Base-by-base conservation (phyloP, 2,888 invertebrate genomes). In the Dryobota labecula region DNA sequence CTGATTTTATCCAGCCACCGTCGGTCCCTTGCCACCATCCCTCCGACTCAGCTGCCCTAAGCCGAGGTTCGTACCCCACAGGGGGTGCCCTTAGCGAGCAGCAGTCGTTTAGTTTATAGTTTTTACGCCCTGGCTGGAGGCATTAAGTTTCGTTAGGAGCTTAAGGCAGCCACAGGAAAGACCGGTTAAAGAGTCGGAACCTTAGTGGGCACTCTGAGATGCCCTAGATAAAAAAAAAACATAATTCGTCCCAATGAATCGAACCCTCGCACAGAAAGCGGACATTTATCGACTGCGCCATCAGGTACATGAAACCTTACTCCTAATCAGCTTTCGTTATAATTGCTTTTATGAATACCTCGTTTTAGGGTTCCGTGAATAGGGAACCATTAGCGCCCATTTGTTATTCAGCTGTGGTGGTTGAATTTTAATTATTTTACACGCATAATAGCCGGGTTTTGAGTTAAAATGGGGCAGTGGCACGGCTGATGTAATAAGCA, bases 321-420 rank as follows among this genome's bases (percentile, higher is more conserved):
- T 62, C 41, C 38, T 66, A 82, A 82, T 80, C 71, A 77, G 73
- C 60, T 63, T 72, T 78, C 30, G 62, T 75, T 63, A n/a, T 84
- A 84, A 80, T 78, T 77, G 69, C 71, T 84, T 73, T 77, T 77
- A 82, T 80, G 80, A 82, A 84, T 84, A 66, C 74, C 78, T 68
- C 70, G 73, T 70, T 83, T 78, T 70, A 75, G 67, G 66, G 66
- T 67, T 74, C 64, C 57, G 38, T 75, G 84, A 81, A 84, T 83
- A 64, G 70, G 63, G 65, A 24, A 38, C 66, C 72, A 83, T 84
- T 84, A 78, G 70, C 64, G 54, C 30, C 53, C 76, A 75, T 83
- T 84, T 83, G 62, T 83, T 76, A 78, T 76, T 68, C 76, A 33
- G 38, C 49, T 9, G 41, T 64, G 78, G 65, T 75, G 67, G 20